These are phyloP conservation scores for Blomia tropicalis DNA, from an alignment of 2,888 invertebrate species.

Conservation along the genomic window DNA sequence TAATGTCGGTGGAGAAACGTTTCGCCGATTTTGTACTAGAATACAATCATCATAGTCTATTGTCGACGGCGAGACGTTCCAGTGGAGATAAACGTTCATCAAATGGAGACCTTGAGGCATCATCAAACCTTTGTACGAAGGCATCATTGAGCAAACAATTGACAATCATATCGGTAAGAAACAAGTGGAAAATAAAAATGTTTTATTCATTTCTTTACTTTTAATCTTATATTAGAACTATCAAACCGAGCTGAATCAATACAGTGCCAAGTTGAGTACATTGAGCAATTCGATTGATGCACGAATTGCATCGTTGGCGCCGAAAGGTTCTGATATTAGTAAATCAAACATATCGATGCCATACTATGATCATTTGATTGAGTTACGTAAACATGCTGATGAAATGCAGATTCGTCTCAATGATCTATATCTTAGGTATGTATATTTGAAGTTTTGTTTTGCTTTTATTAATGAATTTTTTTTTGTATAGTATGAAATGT, in stretches of 20 bases:
- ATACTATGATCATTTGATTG: constrained; percentile 11
- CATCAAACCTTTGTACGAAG: not conserved
- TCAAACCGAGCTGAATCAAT: constrained; percentile 6
- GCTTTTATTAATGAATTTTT: not conserved
- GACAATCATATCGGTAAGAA: constrained; percentile 10
- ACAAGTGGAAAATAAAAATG: not conserved
- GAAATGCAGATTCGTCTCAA: constrained; percentile 10
- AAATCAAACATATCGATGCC: constrained; percentile 15
- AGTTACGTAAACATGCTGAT: not conserved
- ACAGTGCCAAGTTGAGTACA: not conserved
- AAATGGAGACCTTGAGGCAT: not conserved
- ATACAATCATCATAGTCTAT: not conserved
- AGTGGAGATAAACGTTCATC: not conserved
- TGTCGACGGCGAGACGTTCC: not conserved
- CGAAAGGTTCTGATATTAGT: not conserved
- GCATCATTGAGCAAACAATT: constrained; percentile 1
- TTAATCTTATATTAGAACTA: not conserved
- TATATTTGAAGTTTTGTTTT: not conserved
- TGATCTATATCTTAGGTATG: constrained; percentile 4
- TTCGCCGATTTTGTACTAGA: not conserved
- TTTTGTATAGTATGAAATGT: constrained; percentile 3
- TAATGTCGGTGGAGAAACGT: constrained; percentile 5
- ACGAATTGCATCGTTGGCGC: not conserved
- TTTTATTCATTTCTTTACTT: not conserved
- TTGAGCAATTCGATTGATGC: not conserved